Evolutionary conservation across 2,888 invertebrate species (phyloP), one percentile per base, ranked within the genome.

Genomic region (Marronus borbonicus): DNA sequence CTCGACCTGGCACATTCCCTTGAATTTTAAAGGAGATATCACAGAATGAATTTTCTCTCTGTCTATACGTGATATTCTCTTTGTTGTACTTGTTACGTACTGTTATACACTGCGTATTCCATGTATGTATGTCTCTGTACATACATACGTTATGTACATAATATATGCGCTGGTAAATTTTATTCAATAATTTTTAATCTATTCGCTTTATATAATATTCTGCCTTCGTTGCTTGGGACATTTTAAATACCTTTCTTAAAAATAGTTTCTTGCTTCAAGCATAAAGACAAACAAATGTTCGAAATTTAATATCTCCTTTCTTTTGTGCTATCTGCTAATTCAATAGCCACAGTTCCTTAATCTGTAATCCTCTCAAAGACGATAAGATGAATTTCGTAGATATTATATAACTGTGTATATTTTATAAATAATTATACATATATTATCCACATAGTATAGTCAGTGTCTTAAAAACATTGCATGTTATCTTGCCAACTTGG

Each of bases 1-100:
- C 75, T 69, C 69, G 75, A 81, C 77, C 80, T 58, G 79, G 76
- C 68, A 81, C 81, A 85, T 86, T 85, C 85, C 82, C 87, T 87
- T 87, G 83, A 86, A 87, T 80, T 79, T 86, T 87, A 83, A 87
- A 86, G 87, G 78, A 80, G 85, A 87, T 86, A 80, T 82, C 78
- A 76, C 70, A 49, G 80, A 81, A 81, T 78, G 64, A 58, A 24
- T 72, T 72, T 58, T 72, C 55, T 72, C 72, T 72, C 66, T 66
- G 49, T 66, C 66, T 66, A 66, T 66, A 31, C 20, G 39, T 60
- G 58, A 58, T 72, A 55, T 72, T 58, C 72, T 72, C 58, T 58
- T 36, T 58, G 72, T 58, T 72, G 39, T 72, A 72, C 72, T 17
- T 58, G 72, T 58, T 72, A 58, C 72, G 72, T 58, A 52, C 72